Evolutionary conservation across 1,140 invertebrate genomes (phyloP), one percentile per base, ranked within the genome.

Genomic region (Drosophila kikkawai): DNA sequence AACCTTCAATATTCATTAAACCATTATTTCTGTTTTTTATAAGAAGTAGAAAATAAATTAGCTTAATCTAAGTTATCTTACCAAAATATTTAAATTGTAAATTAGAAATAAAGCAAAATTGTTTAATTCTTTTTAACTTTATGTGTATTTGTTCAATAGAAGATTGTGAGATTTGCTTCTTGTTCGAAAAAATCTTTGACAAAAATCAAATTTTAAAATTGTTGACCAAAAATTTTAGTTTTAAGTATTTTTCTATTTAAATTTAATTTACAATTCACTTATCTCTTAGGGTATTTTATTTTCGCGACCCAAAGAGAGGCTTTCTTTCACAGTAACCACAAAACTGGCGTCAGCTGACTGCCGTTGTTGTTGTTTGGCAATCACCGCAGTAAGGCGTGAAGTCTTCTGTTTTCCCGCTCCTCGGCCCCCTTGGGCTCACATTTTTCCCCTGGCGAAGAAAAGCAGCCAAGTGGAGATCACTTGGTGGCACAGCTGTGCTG

Each of bases 371-470:
- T 70, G 67, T 56, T 68, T 70, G 63, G 47, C 81, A 84, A 84
- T 83, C 81, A 68, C 76, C 26, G 81, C 81, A 84, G 47, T 68
- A 65, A 77, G 81, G 77, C 81, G 81, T 85, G 81, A 84, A 84
- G 67, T 74, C 65, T 80, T 69, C 73, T 74, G 81, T 84, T 75
- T 83, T 67, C 3, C 6, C 69, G 56, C 47, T 55, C 56, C 56
- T 17, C 32, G n/a, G 26, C 44, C 47, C 42, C 79, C 32, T 42
- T n/a, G 22, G 29, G 36, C 60, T 13, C 34, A 19, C 42, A n/a
- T 26, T 74, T 36, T 45, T 42, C n/a, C 60, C 5, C 53, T 22
- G 19, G 13, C 67, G 47, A 39, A 37, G 63, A 58, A 55, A 58
- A 26, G 37, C 68, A 37, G 39, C 68, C 68, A 55, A 57, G 66